Evolutionary conservation across 1,140 invertebrate species (phyloP), one percentile per base, ranked within the genome.

Genomic region (Pachypeltis micranthus): DNA sequence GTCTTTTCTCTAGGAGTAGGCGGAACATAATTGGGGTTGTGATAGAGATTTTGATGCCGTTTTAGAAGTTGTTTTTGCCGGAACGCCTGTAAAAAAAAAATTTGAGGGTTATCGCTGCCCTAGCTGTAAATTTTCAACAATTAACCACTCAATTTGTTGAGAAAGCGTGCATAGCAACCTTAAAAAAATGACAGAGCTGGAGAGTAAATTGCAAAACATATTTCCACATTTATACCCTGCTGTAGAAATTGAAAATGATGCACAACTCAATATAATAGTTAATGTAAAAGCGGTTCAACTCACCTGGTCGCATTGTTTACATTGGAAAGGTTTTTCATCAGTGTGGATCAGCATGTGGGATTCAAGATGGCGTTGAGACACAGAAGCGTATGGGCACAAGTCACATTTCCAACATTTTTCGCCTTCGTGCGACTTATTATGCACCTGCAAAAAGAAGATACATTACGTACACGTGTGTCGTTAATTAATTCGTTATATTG

Each of bases 331-430:
- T 73, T 95, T 95, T 72, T 93, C 85, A 72, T 95, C 91, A 0
- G 91, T 93, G 72, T 98, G 95, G 63, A 96, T 91, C 1, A 96
- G 79, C 86, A 96, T 91, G 74, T 98, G 95, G 2, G 90, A 92
- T 71, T 96, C 93, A n/a, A 98, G 79, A 74, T 96, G 93, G 0
- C 93, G 83, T 51, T 90, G 83, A 0, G 92, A 93, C 54, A 91
- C 88, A 0, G 93, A 95, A 0, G 93, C 91, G 75, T 97, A 98
- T 0, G 91, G 88, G 75, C 95, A 98, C 1, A 95, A 74, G 66
- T 91, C 90, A 76, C 95, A 98, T 72, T 92, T 94, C 78, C 90
- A 98, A 75, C 93, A 97, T 73, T 97, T 97, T 76, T 98, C 94
- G 1, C 94, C 94, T 73, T 97, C 93, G 70, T 98, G 95, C 1